Evolutionary conservation across 2,888 invertebrate genomes (phyloP), one percentile per base, ranked within the genome.

Genomic region (Linnaemya tessellans): DNA sequence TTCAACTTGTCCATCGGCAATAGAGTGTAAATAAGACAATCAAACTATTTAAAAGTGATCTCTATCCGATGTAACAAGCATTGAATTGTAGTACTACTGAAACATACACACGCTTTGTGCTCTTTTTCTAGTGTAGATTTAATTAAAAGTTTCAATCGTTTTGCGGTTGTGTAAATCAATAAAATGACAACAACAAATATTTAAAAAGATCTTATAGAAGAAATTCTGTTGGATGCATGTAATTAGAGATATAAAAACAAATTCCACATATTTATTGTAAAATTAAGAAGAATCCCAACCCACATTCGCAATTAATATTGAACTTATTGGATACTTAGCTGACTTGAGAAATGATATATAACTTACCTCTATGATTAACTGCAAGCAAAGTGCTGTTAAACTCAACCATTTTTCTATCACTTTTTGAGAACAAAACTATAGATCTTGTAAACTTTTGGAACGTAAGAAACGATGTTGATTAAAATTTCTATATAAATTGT

Each of bases 81-180:
- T 46, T 56, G 3, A 49, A 5, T 43, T 49, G 18, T 46, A 22
- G 60, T 62, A 18, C 35, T 49, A 51, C 54, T 43, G 49, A 30
- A 30, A 46, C 13, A 18, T 11, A 54, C 51, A 54, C 11, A 60
- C 3, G 10, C 5, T 35, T 51, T 62, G 15, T 64, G 38, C 25
- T n/a, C 7, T 13, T 20, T 49, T 43, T 79, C 64, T 20, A 22
- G 46, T 79, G 74, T 70, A 81, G 84, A 81, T 81, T 79, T 70
- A 84, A 81, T 85, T 85, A 85, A 79, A 81, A 43, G 73, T 81
- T 85, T 85, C 81, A 85, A 85, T 85, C 81, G 84, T 85, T 85
- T 85, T 75, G 84, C 74, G 79, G 75, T 85, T 79, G 81, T 79
- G 74, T 79, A 85, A 85, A 82, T 85, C 81, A 85, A 81, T 85